Evolutionary conservation across 2,113 vertebrate species (phyloP).

Genomic region (Phyllostomus hastatus): DNA sequence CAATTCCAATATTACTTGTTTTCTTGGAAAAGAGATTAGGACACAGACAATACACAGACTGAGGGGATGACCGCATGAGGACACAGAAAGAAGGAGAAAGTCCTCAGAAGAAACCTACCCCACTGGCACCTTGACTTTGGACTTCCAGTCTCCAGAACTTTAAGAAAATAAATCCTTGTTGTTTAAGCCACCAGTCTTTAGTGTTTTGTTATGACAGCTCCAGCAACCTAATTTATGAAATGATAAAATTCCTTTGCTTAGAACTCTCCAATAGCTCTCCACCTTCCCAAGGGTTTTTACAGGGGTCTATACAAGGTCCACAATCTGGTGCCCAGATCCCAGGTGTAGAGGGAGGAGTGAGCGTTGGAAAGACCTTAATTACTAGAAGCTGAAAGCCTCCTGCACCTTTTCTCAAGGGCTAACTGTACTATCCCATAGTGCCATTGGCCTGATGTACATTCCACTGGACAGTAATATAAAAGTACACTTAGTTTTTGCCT

Average conservation of each 20-base stretch:
- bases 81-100: neutral
- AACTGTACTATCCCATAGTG: neutral
- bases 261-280: neutral
- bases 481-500: neutral
- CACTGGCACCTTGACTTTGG: neutral
- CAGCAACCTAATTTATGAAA: neutral
- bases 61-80: too few relatives aligned
- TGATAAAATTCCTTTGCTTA: neutral
- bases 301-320: neutral
- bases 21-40: neutral
- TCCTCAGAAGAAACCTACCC: neutral
- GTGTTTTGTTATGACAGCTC: neutral
- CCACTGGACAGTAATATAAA: neutral
- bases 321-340: neutral
- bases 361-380: neutral
- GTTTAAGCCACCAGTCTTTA: neutral
- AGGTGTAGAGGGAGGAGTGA: neutral
- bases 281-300: neutral
- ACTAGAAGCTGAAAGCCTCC: neutral
- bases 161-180: neutral
- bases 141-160: neutral
- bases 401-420: neutral
- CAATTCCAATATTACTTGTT: neutral
- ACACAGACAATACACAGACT: neutral
- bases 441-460: neutral